Conservation (phyloP, 2,113 vertebrate genomes). For the Galbula dea region DNA sequence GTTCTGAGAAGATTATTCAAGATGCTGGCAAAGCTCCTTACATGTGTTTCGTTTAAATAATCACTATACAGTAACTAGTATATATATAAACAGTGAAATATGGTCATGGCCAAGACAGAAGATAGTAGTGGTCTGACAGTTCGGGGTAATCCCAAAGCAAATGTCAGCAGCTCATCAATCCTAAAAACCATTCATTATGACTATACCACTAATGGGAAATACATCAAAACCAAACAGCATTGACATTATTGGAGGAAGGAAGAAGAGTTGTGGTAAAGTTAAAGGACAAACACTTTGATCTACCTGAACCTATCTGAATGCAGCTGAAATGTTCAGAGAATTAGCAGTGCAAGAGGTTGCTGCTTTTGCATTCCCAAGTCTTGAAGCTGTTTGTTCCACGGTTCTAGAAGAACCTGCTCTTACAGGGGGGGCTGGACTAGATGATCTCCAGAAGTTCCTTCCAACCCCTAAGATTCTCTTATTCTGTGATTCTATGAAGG, state of each 20-base stretch:
- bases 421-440: too few species aligned
- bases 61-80: not conserved
- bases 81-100: not conserved
- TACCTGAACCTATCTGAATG: not conserved
- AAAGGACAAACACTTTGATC: not conserved
- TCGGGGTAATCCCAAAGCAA: constrained; percentile 14
- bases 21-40: not conserved
- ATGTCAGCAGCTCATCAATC: not conserved
- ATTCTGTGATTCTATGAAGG: too few species aligned
- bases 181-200: not conserved
- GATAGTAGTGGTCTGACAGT: not conserved
- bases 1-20: not conserved
- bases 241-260: not conserved
- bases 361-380: not conserved
- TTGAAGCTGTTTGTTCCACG: not conserved
- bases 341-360: not conserved
- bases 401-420: too few species aligned
- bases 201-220: not conserved
- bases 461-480: too few species aligned
- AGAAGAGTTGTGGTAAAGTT: not conserved
- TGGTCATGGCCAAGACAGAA: not conserved
- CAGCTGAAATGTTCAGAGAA: not conserved
- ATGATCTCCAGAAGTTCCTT: too few species aligned
- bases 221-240: not conserved
- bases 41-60: not conserved